Percentiles rank a stretch among this genome's conserved stretches.
Evolutionary conservation across 1,140 invertebrate genomes (phyloP).

Genomic region (Triops cancriformis): DNA sequence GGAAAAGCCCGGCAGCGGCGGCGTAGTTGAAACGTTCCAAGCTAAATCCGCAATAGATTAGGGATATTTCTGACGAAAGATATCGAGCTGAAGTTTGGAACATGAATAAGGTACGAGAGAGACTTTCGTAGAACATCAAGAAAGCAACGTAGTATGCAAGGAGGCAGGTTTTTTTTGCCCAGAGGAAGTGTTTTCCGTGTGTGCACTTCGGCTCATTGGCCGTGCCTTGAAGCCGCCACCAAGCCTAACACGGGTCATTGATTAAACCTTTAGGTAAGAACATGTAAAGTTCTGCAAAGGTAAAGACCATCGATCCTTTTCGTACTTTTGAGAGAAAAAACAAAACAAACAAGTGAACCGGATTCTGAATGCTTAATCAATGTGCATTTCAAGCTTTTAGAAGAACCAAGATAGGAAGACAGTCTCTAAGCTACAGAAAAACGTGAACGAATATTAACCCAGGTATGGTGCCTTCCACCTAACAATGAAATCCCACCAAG

Average conservation of each 20-base stretch:
- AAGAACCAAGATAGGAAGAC: no score
- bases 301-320: background rate
- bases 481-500: no score
- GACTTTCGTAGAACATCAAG: background rate
- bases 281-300: background rate
- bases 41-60: constrained; percentile 6
- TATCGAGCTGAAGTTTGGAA: background rate
- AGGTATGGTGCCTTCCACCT: no score
- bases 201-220: background rate
- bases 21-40: background rate
- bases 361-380: no score
- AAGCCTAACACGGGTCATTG: constrained; percentile 2
- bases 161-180: background rate
- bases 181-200: background rate
- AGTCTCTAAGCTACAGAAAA: no score
- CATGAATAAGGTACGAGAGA: background rate
- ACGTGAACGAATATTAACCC: no score
- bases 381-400: no score
- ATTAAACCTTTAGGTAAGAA: background rate
- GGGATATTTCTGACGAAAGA: background rate
- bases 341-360: no score
- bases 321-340: background rate
- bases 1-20: background rate
- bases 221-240: background rate
- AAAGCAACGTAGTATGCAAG: background rate